These are phyloP conservation scores for Linnaemya tessellans DNA, from an alignment of 2,888 invertebrate genomes.

Conservation along the genomic window DNA sequence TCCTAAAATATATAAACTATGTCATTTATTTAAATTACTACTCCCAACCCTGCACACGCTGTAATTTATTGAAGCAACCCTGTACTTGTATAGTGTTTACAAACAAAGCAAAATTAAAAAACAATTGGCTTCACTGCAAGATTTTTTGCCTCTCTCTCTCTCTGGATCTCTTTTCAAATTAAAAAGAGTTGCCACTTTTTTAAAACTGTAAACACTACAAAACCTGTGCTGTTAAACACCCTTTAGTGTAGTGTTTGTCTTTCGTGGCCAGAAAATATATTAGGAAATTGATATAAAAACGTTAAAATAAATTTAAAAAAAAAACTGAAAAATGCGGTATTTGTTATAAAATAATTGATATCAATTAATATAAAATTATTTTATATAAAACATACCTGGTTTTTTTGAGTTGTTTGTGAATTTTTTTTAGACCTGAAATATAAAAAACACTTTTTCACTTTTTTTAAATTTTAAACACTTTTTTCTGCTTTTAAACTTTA, in stretches of 20 bases:
- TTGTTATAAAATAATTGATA: background rate
- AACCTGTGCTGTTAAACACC: background rate
- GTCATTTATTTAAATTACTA: background rate
- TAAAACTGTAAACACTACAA: conserved; percentile 3
- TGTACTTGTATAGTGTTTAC: conserved; percentile 1
- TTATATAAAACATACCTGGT: background rate
- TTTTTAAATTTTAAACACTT: background rate
- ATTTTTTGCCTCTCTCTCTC: background rate
- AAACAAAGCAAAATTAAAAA: background rate
- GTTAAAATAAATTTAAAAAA: background rate
- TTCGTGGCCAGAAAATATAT: background rate
- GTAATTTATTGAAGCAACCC: conserved; percentile 4
- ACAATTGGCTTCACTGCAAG: background rate
- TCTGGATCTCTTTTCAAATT: background rate
- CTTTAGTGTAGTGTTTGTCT: background rate
- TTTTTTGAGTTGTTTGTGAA: background rate
- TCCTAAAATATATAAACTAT: background rate
- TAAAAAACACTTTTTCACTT: no score
- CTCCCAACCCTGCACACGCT: conserved; percentile 7
- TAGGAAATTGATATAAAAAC: conserved; percentile 13
- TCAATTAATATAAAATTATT: background rate
- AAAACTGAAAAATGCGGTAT: background rate
- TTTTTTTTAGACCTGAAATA: background rate
- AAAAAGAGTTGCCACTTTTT: background rate
- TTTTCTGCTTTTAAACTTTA: no score